Percentiles rank a stretch among this genome's conserved stretches.
phyloP scores from a whole-genome alignment of 2,888 invertebrate species.

The Biston stratarius region DNA sequence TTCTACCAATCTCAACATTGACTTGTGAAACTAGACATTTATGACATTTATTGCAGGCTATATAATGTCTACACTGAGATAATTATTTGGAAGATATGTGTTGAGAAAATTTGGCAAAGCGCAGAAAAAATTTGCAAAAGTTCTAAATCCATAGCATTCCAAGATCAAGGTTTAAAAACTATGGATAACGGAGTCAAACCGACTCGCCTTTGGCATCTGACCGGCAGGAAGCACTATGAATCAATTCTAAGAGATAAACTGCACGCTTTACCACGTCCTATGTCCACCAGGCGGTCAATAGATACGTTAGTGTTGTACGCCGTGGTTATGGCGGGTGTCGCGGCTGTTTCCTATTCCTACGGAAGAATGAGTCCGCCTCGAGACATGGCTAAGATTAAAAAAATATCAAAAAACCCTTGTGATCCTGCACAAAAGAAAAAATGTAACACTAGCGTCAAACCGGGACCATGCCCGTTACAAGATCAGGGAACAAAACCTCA shows the following conservation, averaged over 20 bases:
- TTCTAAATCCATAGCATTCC: not conserved
- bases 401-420: constrained; percentile 15
- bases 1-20: too few relatives aligned
- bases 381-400: constrained; percentile 15
- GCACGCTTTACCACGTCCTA: constrained; percentile 33
- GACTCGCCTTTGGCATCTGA: constrained; percentile 64
- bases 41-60: not conserved
- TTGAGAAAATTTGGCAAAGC: not conserved
- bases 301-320: constrained; percentile 45
- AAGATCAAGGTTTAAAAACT: not conserved
- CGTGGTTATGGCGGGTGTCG: constrained; percentile 31
- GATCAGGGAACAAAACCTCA: constrained; percentile 17
- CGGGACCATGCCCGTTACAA: constrained; percentile 38
- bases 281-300: constrained; percentile 37
- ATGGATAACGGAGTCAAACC: constrained; percentile 64
- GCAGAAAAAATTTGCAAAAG: not conserved
- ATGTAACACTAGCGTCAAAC: not conserved
- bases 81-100: not conserved
- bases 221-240: constrained; percentile 56
- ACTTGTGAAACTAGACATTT: too few relatives aligned
- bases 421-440: constrained; percentile 23
- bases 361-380: constrained; percentile 50
- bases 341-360: constrained; percentile 47
- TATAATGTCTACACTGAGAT: not conserved
- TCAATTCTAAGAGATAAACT: constrained; percentile 49